Conservation (phyloP, 2,113 vertebrate species). For the Pandion haliaetus region DNA sequence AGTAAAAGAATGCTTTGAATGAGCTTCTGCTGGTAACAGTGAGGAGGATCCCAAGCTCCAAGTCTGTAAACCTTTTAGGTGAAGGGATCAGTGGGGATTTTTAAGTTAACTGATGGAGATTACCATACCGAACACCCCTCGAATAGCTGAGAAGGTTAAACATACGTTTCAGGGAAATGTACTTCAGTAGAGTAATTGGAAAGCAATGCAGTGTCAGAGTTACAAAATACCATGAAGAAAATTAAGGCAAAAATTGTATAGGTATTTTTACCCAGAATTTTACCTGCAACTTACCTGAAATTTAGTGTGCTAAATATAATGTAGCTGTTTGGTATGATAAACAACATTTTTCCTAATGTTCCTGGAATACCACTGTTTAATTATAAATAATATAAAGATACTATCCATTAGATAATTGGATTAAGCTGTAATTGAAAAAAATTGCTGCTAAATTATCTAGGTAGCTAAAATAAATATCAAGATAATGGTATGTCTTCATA, state of each 20-base stretch:
- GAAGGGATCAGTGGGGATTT: conserved; percentile 10
- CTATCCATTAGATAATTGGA: background rate
- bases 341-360: background rate
- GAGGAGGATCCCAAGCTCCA: background rate
- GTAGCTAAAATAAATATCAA: background rate
- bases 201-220: background rate
- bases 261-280: background rate
- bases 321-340: background rate
- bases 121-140: background rate
- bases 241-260: background rate
- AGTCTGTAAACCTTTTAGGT: conserved; percentile 38
- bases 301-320: background rate
- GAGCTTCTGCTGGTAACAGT: background rate
- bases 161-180: background rate
- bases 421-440: background rate
- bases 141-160: background rate
- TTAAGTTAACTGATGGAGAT: conserved; percentile 11
- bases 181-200: background rate
- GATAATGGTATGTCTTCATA: background rate
- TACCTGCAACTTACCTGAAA: background rate
- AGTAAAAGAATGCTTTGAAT: background rate
- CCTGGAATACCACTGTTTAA: background rate
- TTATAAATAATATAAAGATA: background rate
- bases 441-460: background rate
- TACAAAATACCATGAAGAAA: background rate